phyloP scores from a whole-genome alignment of 2,797 vertebrate species.

The Hippopotamyrus pictus region DNA sequence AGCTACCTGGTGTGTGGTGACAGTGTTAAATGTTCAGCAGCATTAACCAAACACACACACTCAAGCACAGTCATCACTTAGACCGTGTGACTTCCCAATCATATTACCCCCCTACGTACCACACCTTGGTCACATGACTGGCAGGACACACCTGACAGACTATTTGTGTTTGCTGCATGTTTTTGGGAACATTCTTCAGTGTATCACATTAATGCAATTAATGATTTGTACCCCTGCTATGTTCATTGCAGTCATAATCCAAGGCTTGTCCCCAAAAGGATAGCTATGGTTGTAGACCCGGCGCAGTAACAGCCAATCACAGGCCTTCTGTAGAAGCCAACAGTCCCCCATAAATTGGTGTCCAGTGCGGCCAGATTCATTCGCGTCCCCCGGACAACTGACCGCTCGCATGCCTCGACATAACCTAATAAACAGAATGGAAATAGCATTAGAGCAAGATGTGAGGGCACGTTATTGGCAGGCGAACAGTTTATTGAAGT shows the following conservation, averaged over 20 bases:
- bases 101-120: neutral
- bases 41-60: slow-evolving; percentile 7
- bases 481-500: slow-evolving; percentile 84
- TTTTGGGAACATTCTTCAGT: neutral
- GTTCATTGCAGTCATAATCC: neutral
- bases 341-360: slow-evolving; percentile 62
- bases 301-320: neutral
- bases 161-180: neutral
- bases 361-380: slow-evolving; percentile 73
- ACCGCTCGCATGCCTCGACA: slow-evolving; percentile 72
- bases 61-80: slow-evolving; percentile 1
- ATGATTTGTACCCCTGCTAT: neutral
- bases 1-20: neutral
- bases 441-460: slow-evolving; percentile 72
- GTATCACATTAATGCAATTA: neutral
- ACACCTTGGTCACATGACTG: neutral
- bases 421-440: slow-evolving; percentile 76
- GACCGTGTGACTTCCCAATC: neutral
- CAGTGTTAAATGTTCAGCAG: neutral
- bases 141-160: neutral
- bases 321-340: neutral
- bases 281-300: neutral
- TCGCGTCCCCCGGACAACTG: slow-evolving; percentile 77
- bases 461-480: slow-evolving; percentile 77
- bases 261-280: neutral